Evolutionary conservation across 2,113 vertebrate genomes (phyloP).

Genomic region (Cygnus atratus): DNA sequence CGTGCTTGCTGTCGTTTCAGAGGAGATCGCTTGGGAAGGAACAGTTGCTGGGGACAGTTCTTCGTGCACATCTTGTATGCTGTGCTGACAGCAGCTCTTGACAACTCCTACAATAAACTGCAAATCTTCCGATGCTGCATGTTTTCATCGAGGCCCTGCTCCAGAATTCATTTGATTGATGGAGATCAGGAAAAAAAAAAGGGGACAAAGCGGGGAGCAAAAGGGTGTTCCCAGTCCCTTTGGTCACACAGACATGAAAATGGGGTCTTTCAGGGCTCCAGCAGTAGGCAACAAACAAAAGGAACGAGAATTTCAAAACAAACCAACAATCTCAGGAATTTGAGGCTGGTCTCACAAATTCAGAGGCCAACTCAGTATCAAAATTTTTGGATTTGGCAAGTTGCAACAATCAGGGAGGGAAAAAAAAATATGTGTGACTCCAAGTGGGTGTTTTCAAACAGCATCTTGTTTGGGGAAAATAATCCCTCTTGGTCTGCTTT

Average conservation of each 20-base stretch:
- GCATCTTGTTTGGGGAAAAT: constrained; percentile 44
- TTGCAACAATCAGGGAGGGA: neutral
- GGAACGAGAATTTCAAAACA: neutral
- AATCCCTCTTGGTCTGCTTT: constrained; percentile 23
- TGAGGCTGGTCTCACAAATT: neutral
- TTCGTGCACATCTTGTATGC: neutral
- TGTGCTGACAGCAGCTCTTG: constrained; percentile 47
- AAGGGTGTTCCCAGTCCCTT: neutral
- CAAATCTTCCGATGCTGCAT: neutral
- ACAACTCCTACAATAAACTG: constrained; percentile 17
- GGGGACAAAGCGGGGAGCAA: neutral
- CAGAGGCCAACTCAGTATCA: neutral
- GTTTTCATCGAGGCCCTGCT: neutral
- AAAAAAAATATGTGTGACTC: neutral
- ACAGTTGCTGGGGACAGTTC: constrained; percentile 28
- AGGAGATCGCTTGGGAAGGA: neutral
- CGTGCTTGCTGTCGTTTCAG: neutral
- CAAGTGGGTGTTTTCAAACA: constrained; percentile 59
- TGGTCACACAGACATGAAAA: neutral
- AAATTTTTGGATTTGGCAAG: neutral
- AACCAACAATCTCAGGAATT: neutral
- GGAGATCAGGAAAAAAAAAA: neutral
- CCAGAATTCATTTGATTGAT: accelerated
- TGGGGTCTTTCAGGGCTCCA: neutral
- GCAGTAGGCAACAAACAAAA: neutral